Evolutionary conservation across 1,140 invertebrate species (phyloP).

Genomic region (Caenorhabditis tropicalis): DNA sequence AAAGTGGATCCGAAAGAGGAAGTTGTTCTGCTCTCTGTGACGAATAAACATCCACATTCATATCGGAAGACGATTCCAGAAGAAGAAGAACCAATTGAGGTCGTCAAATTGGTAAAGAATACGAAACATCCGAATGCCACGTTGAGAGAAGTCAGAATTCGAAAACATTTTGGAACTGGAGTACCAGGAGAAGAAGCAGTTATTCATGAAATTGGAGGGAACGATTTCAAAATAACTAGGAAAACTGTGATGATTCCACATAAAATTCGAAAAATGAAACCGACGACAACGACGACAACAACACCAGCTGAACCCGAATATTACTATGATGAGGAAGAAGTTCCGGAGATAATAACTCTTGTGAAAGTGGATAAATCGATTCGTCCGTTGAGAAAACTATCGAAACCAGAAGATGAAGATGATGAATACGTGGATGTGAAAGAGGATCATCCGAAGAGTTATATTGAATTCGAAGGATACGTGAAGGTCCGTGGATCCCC

Average conservation of each 20-base stretch:
- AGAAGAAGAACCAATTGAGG: not conserved
- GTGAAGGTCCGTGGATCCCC: not conserved
- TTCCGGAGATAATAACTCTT: not conserved
- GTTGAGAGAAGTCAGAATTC: conserved; percentile 6
- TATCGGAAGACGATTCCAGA: not conserved
- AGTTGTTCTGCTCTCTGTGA: not conserved
- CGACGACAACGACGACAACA: conserved; percentile 12
- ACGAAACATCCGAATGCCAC: not conserved
- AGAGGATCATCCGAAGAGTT: not conserved
- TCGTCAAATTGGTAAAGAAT: not conserved
- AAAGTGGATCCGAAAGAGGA: not conserved
- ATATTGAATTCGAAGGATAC: conserved; percentile 25
- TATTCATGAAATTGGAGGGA: not conserved
- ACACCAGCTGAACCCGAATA: conserved; percentile 23
- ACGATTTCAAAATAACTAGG: not conserved
- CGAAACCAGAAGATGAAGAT: conserved; percentile 10
- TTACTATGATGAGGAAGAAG: conserved; percentile 4
- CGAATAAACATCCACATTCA: conserved; percentile 9
- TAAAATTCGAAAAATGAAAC: conserved; percentile 5
- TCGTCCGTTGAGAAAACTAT: not conserved
- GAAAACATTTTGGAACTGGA: conserved; percentile 4
- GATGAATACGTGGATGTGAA: conserved; percentile 13
- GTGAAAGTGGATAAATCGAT: not conserved
- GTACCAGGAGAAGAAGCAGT: not conserved
- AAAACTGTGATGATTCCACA: conserved; percentile 11